Percentiles rank a stretch among this genome's conserved stretches.
phyloP scores from a whole-genome alignment of 2,888 invertebrate species.

The Pteria penguin region DNA sequence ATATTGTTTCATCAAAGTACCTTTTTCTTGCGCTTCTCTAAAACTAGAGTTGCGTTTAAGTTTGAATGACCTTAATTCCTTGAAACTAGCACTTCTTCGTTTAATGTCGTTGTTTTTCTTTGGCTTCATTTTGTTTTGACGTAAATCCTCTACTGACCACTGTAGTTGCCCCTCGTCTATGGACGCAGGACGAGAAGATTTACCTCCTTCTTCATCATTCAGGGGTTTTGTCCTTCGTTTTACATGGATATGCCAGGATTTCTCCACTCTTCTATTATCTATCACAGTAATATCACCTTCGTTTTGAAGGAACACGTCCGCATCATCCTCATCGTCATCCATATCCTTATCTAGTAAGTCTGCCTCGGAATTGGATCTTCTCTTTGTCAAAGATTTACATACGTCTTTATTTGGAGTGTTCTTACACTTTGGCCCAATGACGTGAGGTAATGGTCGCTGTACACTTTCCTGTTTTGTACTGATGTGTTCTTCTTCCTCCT shows the following conservation, averaged over 20 bases:
- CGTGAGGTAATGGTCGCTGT: too few relatives aligned
- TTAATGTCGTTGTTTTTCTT: constrained; percentile 13
- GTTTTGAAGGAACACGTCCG: constrained; percentile 38
- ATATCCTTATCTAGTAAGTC: constrained; percentile 42
- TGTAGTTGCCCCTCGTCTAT: constrained; percentile 52
- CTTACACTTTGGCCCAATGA: neutral
- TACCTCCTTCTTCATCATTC: constrained; percentile 1
- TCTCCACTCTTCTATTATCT: constrained; percentile 23
- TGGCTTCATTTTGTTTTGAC: neutral
- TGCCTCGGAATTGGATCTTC: constrained; percentile 27
- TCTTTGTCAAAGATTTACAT: neutral
- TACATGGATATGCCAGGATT: constrained; percentile 20
- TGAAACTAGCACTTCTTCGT: constrained; percentile 52
- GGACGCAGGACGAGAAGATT: constrained; percentile 45
- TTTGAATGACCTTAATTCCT: constrained; percentile 40
- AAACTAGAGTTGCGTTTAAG: constrained; percentile 60
- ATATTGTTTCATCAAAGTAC: constrained; percentile 38
- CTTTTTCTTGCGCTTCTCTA: constrained; percentile 54
- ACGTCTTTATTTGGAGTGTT: neutral
- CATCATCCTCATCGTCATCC: constrained; percentile 43
- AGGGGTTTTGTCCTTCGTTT: constrained; percentile 16
- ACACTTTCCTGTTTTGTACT: neutral
- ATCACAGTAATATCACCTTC: constrained; percentile 43
- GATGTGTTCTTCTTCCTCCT: neutral
- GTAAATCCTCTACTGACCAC: neutral